Evolutionary conservation across 2,888 invertebrate genomes (phyloP).

Genomic region (Trichopria drosophilae): DNA sequence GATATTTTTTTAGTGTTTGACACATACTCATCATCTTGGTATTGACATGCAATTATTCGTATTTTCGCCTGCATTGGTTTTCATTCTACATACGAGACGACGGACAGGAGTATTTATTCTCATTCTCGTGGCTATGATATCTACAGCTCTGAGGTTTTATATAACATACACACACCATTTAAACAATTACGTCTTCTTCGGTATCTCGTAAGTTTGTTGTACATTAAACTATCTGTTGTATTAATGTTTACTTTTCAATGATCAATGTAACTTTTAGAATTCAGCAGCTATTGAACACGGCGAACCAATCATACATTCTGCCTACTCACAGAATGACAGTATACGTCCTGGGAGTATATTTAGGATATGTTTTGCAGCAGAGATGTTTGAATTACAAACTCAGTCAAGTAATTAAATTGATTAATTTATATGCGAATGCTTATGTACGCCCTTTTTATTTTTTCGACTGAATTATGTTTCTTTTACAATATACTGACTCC

Average conservation of each 20-base stretch:
- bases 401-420: constrained; percentile 55
- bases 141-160: constrained; percentile 66
- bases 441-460: background rate
- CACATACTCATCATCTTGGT: constrained; percentile 73
- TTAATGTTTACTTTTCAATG: background rate
- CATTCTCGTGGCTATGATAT: constrained; percentile 59
- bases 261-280: constrained; percentile 60
- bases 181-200: constrained; percentile 70
- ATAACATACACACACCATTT: constrained; percentile 65
- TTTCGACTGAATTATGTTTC: background rate
- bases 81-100: constrained; percentile 66
- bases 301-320: constrained; percentile 70
- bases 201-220: constrained; percentile 65
- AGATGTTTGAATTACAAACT: constrained; percentile 57
- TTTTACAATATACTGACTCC: background rate
- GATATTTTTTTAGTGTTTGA: constrained; percentile 65
- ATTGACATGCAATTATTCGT: constrained; percentile 72
- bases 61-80: constrained; percentile 65
- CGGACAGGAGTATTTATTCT: constrained; percentile 60
- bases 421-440: background rate
- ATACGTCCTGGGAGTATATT: constrained; percentile 69
- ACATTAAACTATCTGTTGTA: background rate
- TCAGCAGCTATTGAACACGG: constrained; percentile 68
- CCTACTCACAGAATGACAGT: constrained; percentile 70
- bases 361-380: constrained; percentile 65